Percentiles rank a stretch among this genome's conserved stretches.
These are phyloP conservation scores for Magallana angulata DNA, from an alignment of 1,140 invertebrate genomes.

Conservation along the genomic window DNA sequence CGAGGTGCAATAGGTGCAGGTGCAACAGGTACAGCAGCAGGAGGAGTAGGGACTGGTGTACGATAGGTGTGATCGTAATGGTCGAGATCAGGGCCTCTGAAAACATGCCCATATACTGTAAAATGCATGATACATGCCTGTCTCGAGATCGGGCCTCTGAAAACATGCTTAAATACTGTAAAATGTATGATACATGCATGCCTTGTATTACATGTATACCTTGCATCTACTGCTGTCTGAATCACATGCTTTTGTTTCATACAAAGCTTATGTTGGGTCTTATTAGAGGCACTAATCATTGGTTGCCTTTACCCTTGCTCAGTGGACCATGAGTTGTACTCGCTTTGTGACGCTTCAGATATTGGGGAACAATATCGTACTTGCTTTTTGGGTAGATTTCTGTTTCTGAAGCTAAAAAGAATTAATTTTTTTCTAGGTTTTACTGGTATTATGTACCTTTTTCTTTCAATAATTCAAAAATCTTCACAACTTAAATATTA, in stretches of 20 bases:
- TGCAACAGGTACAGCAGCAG: neutral
- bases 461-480: neutral
- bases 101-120: neutral
- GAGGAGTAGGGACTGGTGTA: conserved; percentile 9
- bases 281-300: too few species aligned
- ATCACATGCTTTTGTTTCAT: too few species aligned
- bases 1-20: neutral
- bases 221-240: too few species aligned
- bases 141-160: too few species aligned
- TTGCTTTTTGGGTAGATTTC: conserved; percentile 1
- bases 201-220: too few species aligned
- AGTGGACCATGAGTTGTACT: neutral
- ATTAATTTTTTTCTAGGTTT: neutral
- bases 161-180: too few species aligned
- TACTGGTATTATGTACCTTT: neutral
- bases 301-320: neutral
- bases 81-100: conserved; percentile 8
- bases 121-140: too few species aligned
- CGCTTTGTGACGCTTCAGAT: neutral
- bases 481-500: neutral
- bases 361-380: neutral
- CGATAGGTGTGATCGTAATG: neutral
- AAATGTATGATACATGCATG: too few species aligned
- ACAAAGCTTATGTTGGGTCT: too few species aligned
- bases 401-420: neutral